A percentile compares a stretch with the other conserved stretches of the same genome.
Conservation (phyloP, 2,888 invertebrate species). For the Pecten maximus region DNA sequence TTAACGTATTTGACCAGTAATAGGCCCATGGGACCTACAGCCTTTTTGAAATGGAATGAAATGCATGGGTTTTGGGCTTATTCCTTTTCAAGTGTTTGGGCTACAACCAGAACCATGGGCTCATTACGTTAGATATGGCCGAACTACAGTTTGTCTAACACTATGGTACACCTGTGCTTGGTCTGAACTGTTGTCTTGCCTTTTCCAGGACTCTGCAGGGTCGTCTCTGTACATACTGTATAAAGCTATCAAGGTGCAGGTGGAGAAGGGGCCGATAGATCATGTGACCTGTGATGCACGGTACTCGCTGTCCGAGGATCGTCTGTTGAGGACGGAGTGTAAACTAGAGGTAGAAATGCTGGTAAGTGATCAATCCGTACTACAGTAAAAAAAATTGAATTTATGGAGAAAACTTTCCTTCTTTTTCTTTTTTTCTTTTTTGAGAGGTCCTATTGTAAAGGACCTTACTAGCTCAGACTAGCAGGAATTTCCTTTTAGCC, state of each 20-base stretch:
- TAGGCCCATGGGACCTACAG: background rate
- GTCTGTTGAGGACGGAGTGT: constrained; percentile 92
- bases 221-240: constrained; percentile 98
- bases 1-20: background rate
- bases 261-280: constrained; percentile 99
- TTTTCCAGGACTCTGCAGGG: constrained; percentile 93
- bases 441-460: no score
- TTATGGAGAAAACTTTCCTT: no score
- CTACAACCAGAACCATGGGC: background rate
- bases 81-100: background rate
- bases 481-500: no score
- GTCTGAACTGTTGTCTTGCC: background rate
- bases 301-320: constrained; percentile 98
- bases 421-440: no score
- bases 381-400: no score
- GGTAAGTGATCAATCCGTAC: constrained; percentile 63
- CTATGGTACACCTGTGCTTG: background rate
- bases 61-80: constrained; percentile 8
- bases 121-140: background rate
- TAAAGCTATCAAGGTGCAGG: constrained; percentile 99
- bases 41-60: background rate
- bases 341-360: constrained; percentile 91
- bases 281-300: constrained; percentile 98
- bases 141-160: background rate
- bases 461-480: no score